A percentile compares a stretch with the other conserved stretches of the same genome.
Evolutionary conservation across 2,888 invertebrate species (phyloP).

Genomic region (Sminthurides aquaticus): DNA sequence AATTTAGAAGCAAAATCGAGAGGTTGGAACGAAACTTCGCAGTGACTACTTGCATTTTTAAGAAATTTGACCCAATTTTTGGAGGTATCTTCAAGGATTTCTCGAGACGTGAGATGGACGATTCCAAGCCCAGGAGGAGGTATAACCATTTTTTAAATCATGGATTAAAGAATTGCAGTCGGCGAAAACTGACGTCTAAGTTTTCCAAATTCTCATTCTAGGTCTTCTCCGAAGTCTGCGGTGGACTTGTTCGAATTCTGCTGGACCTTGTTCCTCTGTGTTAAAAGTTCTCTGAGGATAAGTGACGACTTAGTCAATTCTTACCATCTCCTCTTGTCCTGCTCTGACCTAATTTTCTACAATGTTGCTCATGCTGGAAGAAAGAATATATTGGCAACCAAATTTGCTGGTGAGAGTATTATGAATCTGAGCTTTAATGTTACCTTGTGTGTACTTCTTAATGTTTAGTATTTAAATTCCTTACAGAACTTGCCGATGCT

Average conservation of each 20-base stretch:
- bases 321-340: constrained; percentile 81
- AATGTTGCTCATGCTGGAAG: constrained; percentile 75
- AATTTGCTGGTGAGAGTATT: constrained; percentile 60
- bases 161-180: background rate
- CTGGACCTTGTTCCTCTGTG: constrained; percentile 86
- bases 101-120: constrained; percentile 38
- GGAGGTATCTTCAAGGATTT: constrained; percentile 71
- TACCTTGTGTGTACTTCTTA: too few species aligned
- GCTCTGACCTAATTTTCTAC: constrained; percentile 80
- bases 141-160: background rate
- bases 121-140: background rate
- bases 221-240: constrained; percentile 68
- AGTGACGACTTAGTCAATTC: constrained; percentile 90
- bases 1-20: constrained; percentile 73
- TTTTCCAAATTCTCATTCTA: constrained; percentile 46
- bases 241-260: constrained; percentile 83
- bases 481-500: constrained; percentile 62
- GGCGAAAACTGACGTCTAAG: background rate
- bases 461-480: too few species aligned
- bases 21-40: constrained; percentile 82
- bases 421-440: background rate
- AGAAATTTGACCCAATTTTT: constrained; percentile 83
- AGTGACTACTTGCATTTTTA: constrained; percentile 87
- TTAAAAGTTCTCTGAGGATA: constrained; percentile 76
- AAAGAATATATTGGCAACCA: constrained; percentile 75